Percentiles rank a stretch among this genome's conserved stretches.
phyloP scores from a whole-genome alignment of 2,888 invertebrate species.

The Psylliodes chrysocephalus region DNA sequence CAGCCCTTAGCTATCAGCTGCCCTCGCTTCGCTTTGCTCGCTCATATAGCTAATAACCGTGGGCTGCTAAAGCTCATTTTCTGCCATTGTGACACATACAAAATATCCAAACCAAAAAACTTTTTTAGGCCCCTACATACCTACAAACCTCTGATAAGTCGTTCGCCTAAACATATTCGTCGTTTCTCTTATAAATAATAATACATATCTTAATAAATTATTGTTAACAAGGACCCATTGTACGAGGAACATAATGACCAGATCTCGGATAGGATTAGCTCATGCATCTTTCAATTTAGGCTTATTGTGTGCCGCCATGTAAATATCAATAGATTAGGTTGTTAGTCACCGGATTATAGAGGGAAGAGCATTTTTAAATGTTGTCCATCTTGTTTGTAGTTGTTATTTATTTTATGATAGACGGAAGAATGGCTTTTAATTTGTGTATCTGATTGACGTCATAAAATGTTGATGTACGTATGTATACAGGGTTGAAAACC shows the following conservation, averaged over 20 bases:
- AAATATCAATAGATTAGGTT: conserved; percentile 24
- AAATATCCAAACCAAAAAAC: no score
- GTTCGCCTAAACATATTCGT: no score
- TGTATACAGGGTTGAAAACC: no score
- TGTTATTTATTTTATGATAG: neutral
- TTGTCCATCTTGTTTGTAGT: no score
- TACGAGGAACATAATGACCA: conserved; percentile 27
- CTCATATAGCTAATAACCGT: no score
- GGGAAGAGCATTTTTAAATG: neutral
- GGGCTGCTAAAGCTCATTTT: no score
- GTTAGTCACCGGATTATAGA: conserved; percentile 6
- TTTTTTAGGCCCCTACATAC: no score
- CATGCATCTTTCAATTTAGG: conserved; percentile 35
- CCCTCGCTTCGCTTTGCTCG: no score
- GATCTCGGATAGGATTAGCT: conserved; percentile 30
- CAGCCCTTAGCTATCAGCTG: no score
- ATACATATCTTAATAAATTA: conserved; percentile 37
- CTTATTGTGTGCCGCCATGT: conserved; percentile 32
- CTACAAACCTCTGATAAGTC: no score
- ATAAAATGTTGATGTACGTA: neutral
- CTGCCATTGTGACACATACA: no score
- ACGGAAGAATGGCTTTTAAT: neutral
- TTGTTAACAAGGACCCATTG: conserved; percentile 34
- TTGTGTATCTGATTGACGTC: neutral
- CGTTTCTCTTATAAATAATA: conserved; percentile 30